phyloP scores from a whole-genome alignment of 1,140 invertebrate species.

The Philaenus spumarius region DNA sequence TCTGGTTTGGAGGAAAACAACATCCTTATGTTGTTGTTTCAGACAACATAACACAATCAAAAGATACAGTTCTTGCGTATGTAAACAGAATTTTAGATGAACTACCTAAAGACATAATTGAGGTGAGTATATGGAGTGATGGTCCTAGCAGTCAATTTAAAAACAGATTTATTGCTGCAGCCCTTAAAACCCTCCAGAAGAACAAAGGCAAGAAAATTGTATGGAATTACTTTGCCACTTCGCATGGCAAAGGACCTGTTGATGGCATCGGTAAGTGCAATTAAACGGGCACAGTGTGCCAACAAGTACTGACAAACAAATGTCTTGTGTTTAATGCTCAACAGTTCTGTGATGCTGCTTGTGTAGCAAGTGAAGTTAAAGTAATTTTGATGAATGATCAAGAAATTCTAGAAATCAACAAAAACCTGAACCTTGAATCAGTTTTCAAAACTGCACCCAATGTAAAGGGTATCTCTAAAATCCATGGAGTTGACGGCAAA shows the following conservation, averaged over 20 bases:
- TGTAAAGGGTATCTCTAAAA: too few species aligned
- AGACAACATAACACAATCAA: too few species aligned
- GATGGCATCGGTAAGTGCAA: conserved; percentile 34
- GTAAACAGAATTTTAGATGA: too few species aligned
- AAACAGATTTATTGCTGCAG: background rate
- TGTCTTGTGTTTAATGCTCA: background rate
- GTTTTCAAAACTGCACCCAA: background rate
- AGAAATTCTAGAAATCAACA: background rate
- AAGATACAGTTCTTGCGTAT: too few species aligned
- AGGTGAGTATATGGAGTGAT: background rate
- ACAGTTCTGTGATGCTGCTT: background rate
- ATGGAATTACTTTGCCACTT: conserved; percentile 36
- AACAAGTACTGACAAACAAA: background rate
- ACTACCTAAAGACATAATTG: too few species aligned
- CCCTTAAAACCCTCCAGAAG: background rate
- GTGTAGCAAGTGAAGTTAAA: background rate
- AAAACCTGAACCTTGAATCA: background rate
- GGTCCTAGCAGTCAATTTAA: too few species aligned
- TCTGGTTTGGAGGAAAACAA: background rate
- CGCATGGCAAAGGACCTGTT: conserved; percentile 38
- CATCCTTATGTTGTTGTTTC: too few species aligned
- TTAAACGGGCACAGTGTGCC: conserved; percentile 27
- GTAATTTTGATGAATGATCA: background rate
- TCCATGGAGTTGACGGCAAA: too few species aligned
- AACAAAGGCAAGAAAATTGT: conserved; percentile 19